A percentile compares a stretch with the other conserved stretches of the same genome.
phyloP scores from a whole-genome alignment of 1,140 invertebrate genomes.

The Hycleus cichorii region DNA sequence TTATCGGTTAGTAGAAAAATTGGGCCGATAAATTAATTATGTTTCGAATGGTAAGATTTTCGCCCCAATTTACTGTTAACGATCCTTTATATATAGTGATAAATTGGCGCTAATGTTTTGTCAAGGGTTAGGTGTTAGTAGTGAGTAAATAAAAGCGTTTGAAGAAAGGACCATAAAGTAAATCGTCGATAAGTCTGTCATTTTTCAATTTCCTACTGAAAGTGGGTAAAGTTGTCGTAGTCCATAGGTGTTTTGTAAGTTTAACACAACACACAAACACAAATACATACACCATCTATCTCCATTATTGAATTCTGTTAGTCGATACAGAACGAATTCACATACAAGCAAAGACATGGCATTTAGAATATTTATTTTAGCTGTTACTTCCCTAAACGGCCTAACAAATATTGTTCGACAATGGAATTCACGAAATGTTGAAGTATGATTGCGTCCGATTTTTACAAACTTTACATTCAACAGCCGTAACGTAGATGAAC shows the following conservation, averaged over 20 bases:
- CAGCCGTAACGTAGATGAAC: too few relatives aligned
- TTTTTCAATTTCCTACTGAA: slow-evolving; percentile 26
- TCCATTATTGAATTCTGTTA: slow-evolving; percentile 25
- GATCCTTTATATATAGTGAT: too few relatives aligned
- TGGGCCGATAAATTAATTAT: too few relatives aligned
- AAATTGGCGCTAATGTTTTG: too few relatives aligned
- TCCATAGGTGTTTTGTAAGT: slow-evolving; percentile 23
- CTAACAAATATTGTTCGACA: slow-evolving; percentile 5
- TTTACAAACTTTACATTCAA: slow-evolving; percentile 3
- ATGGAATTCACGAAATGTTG: background rate
- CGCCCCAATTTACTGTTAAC: too few relatives aligned
- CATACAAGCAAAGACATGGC: slow-evolving; percentile 7
- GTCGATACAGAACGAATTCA: slow-evolving; percentile 21
- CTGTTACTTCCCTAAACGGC: slow-evolving; percentile 9
- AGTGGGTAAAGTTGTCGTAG: slow-evolving; percentile 22
- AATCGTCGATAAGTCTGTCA: slow-evolving; percentile 22
- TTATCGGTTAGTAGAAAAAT: too few relatives aligned
- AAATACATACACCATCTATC: slow-evolving; percentile 16
- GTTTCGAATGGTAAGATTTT: too few relatives aligned
- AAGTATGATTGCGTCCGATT: slow-evolving; percentile 8
- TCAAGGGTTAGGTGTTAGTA: too few relatives aligned
- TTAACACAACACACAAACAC: slow-evolving; percentile 11
- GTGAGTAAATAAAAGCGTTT: slow-evolving; percentile 17
- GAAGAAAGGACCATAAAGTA: slow-evolving; percentile 19
- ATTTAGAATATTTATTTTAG: slow-evolving; percentile 21